Percentiles rank a stretch among this genome's conserved stretches.
Evolutionary conservation across 2,888 invertebrate genomes (phyloP).

Genomic region (Bellardia pandia): DNA sequence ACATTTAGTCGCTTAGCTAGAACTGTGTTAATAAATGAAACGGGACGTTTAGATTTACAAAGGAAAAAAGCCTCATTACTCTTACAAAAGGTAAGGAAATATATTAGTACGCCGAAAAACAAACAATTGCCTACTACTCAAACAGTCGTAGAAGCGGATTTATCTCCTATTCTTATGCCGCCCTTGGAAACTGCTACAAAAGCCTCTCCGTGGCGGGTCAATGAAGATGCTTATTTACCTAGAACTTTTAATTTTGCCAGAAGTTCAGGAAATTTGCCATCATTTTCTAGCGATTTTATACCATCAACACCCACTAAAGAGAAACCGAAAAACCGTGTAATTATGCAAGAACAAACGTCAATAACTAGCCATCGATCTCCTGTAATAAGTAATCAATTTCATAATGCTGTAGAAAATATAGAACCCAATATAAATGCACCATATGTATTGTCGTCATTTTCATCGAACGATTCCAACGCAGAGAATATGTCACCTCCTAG

Average conservation of each 20-base stretch:
- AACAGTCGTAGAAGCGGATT: conserved; percentile 24
- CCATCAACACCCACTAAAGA: conserved; percentile 75
- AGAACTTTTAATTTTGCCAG: conserved; percentile 79
- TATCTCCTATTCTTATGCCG: conserved; percentile 76
- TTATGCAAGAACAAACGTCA: neutral
- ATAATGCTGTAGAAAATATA: neutral
- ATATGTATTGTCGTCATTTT: conserved; percentile 70
- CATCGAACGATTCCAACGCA: conserved; percentile 79
- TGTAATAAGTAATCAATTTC: neutral
- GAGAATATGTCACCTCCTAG: conserved; percentile 79
- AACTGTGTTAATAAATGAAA: conserved; percentile 78
- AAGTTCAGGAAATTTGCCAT: conserved; percentile 80
- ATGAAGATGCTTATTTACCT: conserved; percentile 79
- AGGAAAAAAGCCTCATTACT: conserved; percentile 64
- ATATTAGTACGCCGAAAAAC: conserved; percentile 79
- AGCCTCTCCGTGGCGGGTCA: conserved; percentile 82
- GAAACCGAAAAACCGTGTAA: conserved; percentile 51
- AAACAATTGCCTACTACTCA: conserved; percentile 39
- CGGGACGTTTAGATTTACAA: conserved; percentile 67
- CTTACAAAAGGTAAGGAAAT: conserved; percentile 77
- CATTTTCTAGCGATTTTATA: conserved; percentile 82
- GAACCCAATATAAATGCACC: conserved; percentile 8
- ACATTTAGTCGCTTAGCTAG: conserved; percentile 79
- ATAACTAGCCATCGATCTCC: neutral
- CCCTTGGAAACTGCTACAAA: conserved; percentile 18